Evolutionary conservation across 2,888 invertebrate species (phyloP), one percentile per base, ranked within the genome.

Genomic region (Rotaria magnacalcarata): DNA sequence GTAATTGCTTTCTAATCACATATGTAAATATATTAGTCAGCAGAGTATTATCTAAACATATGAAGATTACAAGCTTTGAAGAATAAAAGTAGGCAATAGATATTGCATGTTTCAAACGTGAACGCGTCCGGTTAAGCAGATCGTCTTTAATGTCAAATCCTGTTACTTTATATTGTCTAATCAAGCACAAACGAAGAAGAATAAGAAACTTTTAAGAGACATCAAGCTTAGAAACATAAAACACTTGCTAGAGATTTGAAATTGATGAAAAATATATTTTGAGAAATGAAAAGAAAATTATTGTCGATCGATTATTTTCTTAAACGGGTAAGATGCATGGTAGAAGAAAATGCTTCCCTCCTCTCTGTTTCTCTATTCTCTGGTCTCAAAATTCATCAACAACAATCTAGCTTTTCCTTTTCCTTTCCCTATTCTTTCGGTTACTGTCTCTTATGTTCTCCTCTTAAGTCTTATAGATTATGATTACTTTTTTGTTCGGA

Each of bases 401-500:
- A 21, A 54, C 54, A 21, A 52, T 52, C 52, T 52, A 5, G 21
- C 21, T 19, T 21, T 21, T 4, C 54, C 19, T 54, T 54, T 54
- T 19, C 54, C 21, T 54, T 54, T 54, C 54, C 21, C 21, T 54
- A 54, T 54, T 54, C 54, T 54, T 54, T 54, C 54, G 54, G 4
- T 67, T 34, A 3, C 16, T 67, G 54, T 54, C 54, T 54, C 54
- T 54, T 54, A 54, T 54, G 54, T 54, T 67, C 67, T 27, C 67
- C n/a, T 67, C 67, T 67, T 14, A 67, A 67, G 27, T 34, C 67
- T 34, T 10, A 67, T 67, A 67, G 67, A 67, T 67, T 67, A 67
- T 67, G 67, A 67, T 67, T 67, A 67, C 34, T 67, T 67, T 67
- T 67, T 67, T 67, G 34, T 67, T 34, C 67, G 67, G 67, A 67